phyloP scores from a whole-genome alignment of 2,888 invertebrate species.

The Phengaris alcon region DNA sequence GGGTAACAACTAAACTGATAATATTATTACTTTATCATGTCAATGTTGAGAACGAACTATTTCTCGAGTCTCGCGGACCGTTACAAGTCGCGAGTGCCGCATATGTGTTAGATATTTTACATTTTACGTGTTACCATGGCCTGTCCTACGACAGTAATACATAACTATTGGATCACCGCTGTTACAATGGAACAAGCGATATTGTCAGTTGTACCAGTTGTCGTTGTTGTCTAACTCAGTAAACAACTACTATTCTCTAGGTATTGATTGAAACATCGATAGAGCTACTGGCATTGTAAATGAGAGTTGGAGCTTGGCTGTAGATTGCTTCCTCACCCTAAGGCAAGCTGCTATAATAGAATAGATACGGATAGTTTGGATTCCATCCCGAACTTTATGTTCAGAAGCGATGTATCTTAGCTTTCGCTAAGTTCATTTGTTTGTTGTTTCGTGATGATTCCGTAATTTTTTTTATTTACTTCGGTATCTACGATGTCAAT shows the following conservation, averaged over 20 bases:
- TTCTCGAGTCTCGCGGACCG: no score
- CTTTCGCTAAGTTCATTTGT: constrained; percentile 10
- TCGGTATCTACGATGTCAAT: neutral
- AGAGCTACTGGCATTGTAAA: constrained; percentile 24
- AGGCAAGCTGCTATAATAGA: constrained; percentile 18
- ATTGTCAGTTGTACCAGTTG: neutral
- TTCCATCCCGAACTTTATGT: neutral
- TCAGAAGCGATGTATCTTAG: constrained; percentile 14
- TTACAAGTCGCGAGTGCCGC: no score
- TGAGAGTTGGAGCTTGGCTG: constrained; percentile 13
- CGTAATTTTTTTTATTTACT: neutral
- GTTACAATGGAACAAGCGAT: neutral
- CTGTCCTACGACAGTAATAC: neutral
- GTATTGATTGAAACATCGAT: constrained; percentile 26
- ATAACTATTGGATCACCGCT: neutral
- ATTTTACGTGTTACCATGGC: no score
- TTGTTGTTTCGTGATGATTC: neutral
- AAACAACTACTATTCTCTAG: constrained; percentile 7
- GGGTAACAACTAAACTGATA: no score
- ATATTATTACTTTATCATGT: no score
- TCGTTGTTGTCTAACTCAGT: constrained; percentile 4
- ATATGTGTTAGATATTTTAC: no score
- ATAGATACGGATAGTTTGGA: constrained; percentile 18
- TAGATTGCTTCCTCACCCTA: constrained; percentile 4
- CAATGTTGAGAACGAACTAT: no score